phyloP scores from a whole-genome alignment of 2,888 invertebrate species.

The Gnatocerus cornutus region DNA sequence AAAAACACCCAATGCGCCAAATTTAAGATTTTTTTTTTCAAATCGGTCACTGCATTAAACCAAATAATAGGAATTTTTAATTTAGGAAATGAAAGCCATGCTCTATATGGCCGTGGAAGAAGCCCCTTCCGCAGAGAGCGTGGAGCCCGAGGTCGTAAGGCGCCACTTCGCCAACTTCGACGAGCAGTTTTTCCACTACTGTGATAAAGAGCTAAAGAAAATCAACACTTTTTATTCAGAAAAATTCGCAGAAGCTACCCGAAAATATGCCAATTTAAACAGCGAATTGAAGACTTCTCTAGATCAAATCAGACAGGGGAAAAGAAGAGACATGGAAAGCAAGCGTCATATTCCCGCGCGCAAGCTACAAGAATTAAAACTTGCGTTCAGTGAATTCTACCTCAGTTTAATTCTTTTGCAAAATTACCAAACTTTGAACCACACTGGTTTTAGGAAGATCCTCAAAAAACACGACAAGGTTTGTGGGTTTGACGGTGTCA shows the following conservation, averaged over 20 bases:
- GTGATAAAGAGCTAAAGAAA: conserved; percentile 89
- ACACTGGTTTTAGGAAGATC: conserved; percentile 92
- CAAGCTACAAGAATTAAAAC: conserved; percentile 86
- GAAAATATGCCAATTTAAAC: conserved; percentile 83
- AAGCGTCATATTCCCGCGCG: conserved; percentile 74
- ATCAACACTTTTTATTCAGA: conserved; percentile 93
- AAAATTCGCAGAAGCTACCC: conserved; percentile 90
- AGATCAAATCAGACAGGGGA: conserved; percentile 63
- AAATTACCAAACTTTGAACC: conserved; percentile 91
- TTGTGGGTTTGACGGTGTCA: conserved; percentile 29
- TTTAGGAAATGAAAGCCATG: conserved; percentile 88
- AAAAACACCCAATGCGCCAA: background rate
- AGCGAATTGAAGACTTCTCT: conserved; percentile 78
- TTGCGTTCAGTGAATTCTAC: conserved; percentile 94
- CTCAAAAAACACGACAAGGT: conserved; percentile 93
- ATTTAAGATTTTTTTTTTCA: conserved; percentile 12
- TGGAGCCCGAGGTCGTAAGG: conserved; percentile 80
- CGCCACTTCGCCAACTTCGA: conserved; percentile 86
- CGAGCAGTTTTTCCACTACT: conserved; percentile 88
- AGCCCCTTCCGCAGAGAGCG: conserved; percentile 83
- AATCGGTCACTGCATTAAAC: too few species aligned
- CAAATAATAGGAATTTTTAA: too few species aligned
- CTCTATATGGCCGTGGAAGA: conserved; percentile 86
- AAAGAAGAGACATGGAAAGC: conserved; percentile 60
- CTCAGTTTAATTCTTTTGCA: conserved; percentile 88